Evolutionary conservation across 2,888 invertebrate species (phyloP).

Genomic region (Lochmaea crataegi): DNA sequence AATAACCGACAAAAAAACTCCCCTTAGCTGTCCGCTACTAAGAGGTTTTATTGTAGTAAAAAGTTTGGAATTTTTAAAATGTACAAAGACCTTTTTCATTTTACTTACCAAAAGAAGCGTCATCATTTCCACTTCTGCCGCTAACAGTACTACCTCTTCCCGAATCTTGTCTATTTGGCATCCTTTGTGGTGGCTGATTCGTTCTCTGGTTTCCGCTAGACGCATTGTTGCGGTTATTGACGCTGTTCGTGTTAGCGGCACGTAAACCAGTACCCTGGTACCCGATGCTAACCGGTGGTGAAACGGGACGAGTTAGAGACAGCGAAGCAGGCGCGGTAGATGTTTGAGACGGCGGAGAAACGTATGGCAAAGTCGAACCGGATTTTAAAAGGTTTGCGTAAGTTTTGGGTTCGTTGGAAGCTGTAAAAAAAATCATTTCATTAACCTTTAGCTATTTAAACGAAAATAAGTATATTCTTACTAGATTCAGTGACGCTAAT

Average conservation of each 20-base stretch:
- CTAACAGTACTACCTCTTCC: conserved; percentile 49
- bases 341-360: conserved; percentile 33
- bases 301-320: conserved; percentile 8
- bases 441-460: background rate
- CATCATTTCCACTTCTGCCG: conserved; percentile 54
- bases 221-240: conserved; percentile 34
- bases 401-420: conserved; percentile 81
- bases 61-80: no score
- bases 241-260: conserved; percentile 9
- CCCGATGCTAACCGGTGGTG: conserved; percentile 12
- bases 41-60: no score
- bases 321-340: conserved; percentile 18
- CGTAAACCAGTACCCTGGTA: conserved; percentile 36
- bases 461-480: conserved; percentile 11
- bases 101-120: conserved; percentile 48
- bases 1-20: no score
- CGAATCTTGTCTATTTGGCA: conserved; percentile 58
- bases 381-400: conserved; percentile 86
- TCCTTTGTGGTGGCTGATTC: conserved; percentile 48
- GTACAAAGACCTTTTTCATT: conserved; percentile 9
- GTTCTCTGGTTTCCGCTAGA: conserved; percentile 40
- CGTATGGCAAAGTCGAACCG: conserved; percentile 50
- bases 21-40: no score
- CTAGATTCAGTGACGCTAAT: conserved; percentile 45
- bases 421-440: conserved; percentile 33